Conservation (phyloP, 2,113 vertebrate genomes). For the Phocoena sinus region DNA sequence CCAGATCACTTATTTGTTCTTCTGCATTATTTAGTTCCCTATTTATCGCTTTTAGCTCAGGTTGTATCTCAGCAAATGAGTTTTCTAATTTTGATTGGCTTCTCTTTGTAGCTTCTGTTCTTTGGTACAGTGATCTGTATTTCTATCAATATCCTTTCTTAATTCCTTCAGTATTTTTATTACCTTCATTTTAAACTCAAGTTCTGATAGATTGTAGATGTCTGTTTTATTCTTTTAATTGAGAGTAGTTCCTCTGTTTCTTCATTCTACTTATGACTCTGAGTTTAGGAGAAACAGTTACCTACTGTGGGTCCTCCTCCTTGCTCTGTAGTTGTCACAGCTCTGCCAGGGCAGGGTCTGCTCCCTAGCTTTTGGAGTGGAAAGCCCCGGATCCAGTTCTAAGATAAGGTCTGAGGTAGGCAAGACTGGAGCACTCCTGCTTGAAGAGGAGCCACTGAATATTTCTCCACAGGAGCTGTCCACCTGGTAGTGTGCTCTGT, state of each 20-base stretch:
- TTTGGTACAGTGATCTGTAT: background rate
- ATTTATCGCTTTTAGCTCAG: background rate
- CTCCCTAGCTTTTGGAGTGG: background rate
- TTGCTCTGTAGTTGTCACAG: background rate
- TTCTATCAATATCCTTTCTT: background rate
- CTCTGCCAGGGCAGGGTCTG: too few relatives aligned
- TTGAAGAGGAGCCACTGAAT: background rate
- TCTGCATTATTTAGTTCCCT: background rate
- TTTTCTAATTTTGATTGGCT: background rate
- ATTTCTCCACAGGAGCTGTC: background rate
- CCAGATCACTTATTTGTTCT: background rate
- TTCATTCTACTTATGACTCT: background rate
- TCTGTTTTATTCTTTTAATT: background rate
- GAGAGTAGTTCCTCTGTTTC: background rate
- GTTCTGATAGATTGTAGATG: background rate
- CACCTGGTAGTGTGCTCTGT: background rate
- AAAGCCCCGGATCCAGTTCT: background rate
- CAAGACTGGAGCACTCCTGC: background rate
- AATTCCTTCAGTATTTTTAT: background rate
- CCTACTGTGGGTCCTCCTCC: background rate
- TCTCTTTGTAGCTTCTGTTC: background rate
- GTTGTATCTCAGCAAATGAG: background rate
- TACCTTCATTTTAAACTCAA: background rate
- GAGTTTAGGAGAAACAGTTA: background rate
- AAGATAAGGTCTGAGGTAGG: background rate